Evolutionary conservation across 1,140 invertebrate genomes (phyloP).

Genomic region (Polypedilum vanderplanki): DNA sequence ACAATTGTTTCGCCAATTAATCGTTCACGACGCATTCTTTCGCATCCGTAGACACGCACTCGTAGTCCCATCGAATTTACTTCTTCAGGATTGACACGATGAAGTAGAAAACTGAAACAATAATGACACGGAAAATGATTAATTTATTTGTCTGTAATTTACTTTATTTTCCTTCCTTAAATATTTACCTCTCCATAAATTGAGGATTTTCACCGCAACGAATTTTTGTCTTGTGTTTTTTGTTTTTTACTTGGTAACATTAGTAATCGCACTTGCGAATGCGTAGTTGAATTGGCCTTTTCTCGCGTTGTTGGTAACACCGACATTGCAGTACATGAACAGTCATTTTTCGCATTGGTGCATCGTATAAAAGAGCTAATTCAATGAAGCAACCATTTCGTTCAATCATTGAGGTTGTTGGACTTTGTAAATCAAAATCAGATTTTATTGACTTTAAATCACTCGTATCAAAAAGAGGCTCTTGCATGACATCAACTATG

Average conservation of each 20-base stretch:
- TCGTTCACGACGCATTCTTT: slow-evolving; percentile 80
- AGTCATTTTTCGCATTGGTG: slow-evolving; percentile 81
- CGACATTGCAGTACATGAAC: slow-evolving; percentile 80
- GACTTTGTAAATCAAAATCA: slow-evolving; percentile 36
- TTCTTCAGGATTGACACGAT: slow-evolving; percentile 87
- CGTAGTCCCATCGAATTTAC: slow-evolving; percentile 84
- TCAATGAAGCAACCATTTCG: slow-evolving; percentile 69
- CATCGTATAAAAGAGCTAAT: slow-evolving; percentile 81
- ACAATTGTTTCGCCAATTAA: slow-evolving; percentile 85
- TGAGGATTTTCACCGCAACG: slow-evolving; percentile 80
- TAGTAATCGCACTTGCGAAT: slow-evolving; percentile 77
- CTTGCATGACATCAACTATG: slow-evolving; percentile 38
- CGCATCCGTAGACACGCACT: slow-evolving; percentile 83
- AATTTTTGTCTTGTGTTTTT: slow-evolving; percentile 86
- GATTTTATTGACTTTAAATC: slow-evolving; percentile 43
- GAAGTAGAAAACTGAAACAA: slow-evolving; percentile 65
- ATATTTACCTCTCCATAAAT: slow-evolving; percentile 68
- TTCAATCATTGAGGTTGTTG: slow-evolving; percentile 32
- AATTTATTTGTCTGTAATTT: no score
- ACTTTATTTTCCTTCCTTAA: no score
- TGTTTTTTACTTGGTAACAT: slow-evolving; percentile 86
- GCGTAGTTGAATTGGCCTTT: slow-evolving; percentile 63
- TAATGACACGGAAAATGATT: not conserved
- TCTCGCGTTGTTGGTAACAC: slow-evolving; percentile 56
- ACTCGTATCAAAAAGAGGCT: slow-evolving; percentile 46